phyloP scores from a whole-genome alignment of 1,140 invertebrate species.

The Scaptodrosophila lebanonensis region DNA sequence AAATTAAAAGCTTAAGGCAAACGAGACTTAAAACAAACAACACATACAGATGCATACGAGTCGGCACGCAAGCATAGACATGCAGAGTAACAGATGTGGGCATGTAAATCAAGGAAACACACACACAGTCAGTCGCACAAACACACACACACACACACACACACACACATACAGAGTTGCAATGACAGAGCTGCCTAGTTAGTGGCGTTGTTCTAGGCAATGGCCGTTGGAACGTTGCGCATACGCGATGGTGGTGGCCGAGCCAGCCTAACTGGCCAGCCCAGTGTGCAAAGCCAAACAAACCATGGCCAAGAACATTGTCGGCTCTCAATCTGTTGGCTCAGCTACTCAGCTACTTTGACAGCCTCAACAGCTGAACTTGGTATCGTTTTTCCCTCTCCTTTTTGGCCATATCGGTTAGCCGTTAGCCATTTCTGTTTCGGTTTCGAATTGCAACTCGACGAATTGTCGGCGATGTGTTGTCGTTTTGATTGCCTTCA shows the following conservation, averaged over 20 bases:
- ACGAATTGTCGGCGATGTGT: not conserved
- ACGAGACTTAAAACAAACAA: conserved; percentile 37
- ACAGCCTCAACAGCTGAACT: conserved; percentile 41
- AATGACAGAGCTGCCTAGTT: conserved; percentile 32
- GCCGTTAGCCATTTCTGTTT: conserved; percentile 19
- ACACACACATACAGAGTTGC: too few relatives aligned
- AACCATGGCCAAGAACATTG: conserved; percentile 68
- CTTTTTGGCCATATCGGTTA: conserved; percentile 29
- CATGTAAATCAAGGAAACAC: conserved; percentile 68
- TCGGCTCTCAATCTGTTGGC: not conserved
- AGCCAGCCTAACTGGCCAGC: conserved; percentile 40
- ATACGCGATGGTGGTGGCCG: too few relatives aligned
- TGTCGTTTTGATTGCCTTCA: conserved; percentile 46
- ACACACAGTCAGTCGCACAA: conserved; percentile 13
- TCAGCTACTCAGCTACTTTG: not conserved
- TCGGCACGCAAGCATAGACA: too few relatives aligned
- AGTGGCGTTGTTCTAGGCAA: conserved; percentile 50
- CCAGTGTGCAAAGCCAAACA: conserved; percentile 56
- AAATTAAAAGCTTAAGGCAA: conserved; percentile 31
- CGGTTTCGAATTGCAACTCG: conserved; percentile 22
- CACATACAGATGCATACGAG: conserved; percentile 47
- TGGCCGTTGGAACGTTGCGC: conserved; percentile 67
- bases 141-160: conserved; percentile 13
- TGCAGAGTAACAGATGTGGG: not conserved
- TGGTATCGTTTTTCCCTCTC: conserved; percentile 43